These are phyloP conservation scores for Phocoena phocoena DNA, from an alignment of 2,113 vertebrate species.

Conservation along the genomic window DNA sequence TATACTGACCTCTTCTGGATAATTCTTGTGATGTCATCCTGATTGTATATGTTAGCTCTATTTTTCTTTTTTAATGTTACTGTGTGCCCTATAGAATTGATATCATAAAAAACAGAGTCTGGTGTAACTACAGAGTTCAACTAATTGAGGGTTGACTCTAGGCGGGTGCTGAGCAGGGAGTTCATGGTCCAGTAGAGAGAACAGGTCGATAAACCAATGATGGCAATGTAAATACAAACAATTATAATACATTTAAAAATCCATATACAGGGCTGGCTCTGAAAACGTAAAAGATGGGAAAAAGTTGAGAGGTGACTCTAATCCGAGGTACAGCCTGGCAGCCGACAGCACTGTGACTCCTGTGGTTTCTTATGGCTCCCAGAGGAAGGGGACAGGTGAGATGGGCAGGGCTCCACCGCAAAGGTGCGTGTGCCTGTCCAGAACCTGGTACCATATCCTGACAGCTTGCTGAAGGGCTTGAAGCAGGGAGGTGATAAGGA, in stretches of 20 bases:
- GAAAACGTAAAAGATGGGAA: background rate
- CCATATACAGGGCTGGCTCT: background rate
- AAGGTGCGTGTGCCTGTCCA: background rate
- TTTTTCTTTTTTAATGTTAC: background rate
- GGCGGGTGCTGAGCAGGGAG: background rate
- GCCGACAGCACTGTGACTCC: too few species aligned
- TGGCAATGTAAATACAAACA: background rate
- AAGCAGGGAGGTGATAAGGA: background rate
- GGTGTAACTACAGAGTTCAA: background rate
- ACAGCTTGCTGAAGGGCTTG: background rate
- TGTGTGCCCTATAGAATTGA: background rate
- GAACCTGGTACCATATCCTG: background rate
- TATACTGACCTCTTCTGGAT: slow-evolving; percentile 54
- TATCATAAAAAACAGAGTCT: background rate
- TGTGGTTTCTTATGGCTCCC: too few species aligned
- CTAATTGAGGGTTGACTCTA: background rate
- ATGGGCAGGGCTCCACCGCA: rapidly evolving
- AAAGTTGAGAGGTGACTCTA: background rate
- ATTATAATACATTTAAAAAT: background rate
- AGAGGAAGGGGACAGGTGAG: background rate
- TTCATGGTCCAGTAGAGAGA: background rate
- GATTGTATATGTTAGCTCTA: background rate
- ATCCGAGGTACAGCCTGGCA: background rate
- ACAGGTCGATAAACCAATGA: background rate
- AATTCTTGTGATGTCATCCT: background rate